phyloP scores from a whole-genome alignment of 2,113 vertebrate species.

The Prolemur simus region DNA sequence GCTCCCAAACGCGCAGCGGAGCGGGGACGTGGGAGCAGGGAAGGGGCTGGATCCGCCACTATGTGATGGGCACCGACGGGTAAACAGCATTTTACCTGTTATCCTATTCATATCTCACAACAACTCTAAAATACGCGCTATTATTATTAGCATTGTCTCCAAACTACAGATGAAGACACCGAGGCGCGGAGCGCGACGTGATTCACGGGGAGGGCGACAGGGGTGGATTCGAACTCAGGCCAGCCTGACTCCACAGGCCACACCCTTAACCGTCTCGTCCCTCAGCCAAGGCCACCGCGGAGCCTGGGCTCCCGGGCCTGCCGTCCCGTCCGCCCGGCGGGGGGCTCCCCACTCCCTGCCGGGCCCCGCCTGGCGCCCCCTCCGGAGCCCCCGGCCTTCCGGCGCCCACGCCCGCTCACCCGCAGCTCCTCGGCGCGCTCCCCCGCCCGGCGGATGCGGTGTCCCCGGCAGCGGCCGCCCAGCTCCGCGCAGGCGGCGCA shows the following conservation, averaged over 20 bases:
- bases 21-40: background rate
- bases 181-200: background rate
- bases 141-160: background rate
- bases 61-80: background rate
- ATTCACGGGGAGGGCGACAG: background rate
- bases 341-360: background rate
- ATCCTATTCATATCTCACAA: background rate
- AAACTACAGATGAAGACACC: background rate
- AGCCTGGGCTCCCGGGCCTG: background rate
- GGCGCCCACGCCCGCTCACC: constrained; percentile 81
- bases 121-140: background rate
- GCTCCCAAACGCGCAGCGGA: background rate
- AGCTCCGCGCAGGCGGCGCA: constrained; percentile 85
- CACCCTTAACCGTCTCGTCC: background rate
- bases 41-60: background rate
- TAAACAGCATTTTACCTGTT: background rate
- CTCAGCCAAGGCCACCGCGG: background rate
- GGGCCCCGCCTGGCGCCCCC: background rate
- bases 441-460: constrained; percentile 84
- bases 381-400: background rate
- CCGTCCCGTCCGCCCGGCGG: background rate
- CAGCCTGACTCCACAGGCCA: background rate
- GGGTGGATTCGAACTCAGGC: constrained; percentile 9
- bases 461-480: constrained; percentile 85
- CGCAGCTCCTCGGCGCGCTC: constrained; percentile 85